A percentile compares a stretch with the other conserved stretches of the same genome.
phyloP scores from a whole-genome alignment of 2,888 invertebrate genomes.

The Apotomis turbidana region DNA sequence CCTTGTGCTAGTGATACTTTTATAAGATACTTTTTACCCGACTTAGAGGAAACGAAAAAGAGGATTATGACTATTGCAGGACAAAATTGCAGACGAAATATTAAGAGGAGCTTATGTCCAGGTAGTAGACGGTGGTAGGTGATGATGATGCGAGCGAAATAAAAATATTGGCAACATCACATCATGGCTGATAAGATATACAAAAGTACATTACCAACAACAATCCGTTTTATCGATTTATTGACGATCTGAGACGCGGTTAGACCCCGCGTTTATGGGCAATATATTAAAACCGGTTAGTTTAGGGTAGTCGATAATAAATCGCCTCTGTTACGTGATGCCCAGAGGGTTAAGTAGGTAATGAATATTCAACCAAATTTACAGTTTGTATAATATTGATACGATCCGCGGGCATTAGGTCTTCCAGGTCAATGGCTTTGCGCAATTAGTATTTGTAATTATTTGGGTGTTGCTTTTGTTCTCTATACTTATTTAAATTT shows the following conservation, averaged over 20 bases:
- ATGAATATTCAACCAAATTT: constrained; percentile 38
- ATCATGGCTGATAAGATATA: background rate
- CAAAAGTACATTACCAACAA: constrained; percentile 1
- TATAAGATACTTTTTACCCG: too few relatives aligned
- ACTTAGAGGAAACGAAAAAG: too few relatives aligned
- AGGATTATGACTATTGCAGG: too few relatives aligned
- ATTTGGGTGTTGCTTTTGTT: background rate
- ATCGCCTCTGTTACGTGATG: constrained; percentile 29
- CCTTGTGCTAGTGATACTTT: too few relatives aligned
- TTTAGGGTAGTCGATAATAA: constrained; percentile 35
- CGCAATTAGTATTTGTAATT: background rate
- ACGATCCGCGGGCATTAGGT: constrained; percentile 12
- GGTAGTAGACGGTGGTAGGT: too few relatives aligned
- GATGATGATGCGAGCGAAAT: too few relatives aligned
- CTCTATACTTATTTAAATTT: too few relatives aligned
- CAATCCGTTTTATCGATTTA: constrained; percentile 24
- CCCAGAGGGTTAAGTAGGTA: constrained; percentile 19
- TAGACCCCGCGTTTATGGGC: constrained; percentile 30
- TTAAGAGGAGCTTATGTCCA: too few relatives aligned
- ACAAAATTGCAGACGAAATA: too few relatives aligned
- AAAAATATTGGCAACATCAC: too few relatives aligned
- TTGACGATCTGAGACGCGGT: constrained; percentile 26
- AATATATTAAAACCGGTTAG: constrained; percentile 39
- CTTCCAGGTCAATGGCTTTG: constrained; percentile 8
- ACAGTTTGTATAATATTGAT: constrained; percentile 22